Evolutionary conservation across 2,888 invertebrate species (phyloP).

Genomic region (Pristionchus maxplancki): DNA sequence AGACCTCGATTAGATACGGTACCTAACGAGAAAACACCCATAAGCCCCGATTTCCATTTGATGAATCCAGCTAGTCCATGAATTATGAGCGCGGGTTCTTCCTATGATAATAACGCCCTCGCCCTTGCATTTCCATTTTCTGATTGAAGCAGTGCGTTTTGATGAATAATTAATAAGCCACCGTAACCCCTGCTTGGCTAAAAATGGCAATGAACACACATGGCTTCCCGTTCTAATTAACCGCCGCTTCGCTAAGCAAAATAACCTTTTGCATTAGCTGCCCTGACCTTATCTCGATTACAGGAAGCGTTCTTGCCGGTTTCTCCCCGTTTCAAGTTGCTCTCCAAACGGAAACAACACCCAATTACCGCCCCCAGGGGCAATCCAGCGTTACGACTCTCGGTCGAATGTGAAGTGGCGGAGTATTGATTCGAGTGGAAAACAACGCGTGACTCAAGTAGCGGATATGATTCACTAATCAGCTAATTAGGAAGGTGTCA

Average conservation of each 20-base stretch:
- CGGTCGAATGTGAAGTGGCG: not conserved
- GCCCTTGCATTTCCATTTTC: not conserved
- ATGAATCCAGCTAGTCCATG: not conserved
- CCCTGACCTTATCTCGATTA: not conserved
- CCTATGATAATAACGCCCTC: not conserved
- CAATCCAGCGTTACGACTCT: not conserved
- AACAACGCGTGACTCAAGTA: not conserved
- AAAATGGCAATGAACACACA: not conserved
- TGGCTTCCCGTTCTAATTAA: not conserved
- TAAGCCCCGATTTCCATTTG: not conserved
- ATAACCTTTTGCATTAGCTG: constrained; percentile 31
- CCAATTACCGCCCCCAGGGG: not conserved
- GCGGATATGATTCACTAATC: not conserved
- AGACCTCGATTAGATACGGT: too few relatives aligned
- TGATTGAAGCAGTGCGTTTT: not conserved
- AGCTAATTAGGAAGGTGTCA: not conserved
- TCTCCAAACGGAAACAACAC: not conserved
- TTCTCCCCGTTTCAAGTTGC: not conserved
- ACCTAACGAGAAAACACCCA: not conserved
- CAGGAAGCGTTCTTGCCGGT: not conserved
- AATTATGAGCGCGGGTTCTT: not conserved
- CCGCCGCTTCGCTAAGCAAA: not conserved
- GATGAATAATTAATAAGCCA: not conserved
- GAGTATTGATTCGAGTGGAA: not conserved
- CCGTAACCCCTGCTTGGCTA: not conserved